Evolutionary conservation across 1,140 invertebrate species (phyloP).

Genomic region (Lucilia cuprina): DNA sequence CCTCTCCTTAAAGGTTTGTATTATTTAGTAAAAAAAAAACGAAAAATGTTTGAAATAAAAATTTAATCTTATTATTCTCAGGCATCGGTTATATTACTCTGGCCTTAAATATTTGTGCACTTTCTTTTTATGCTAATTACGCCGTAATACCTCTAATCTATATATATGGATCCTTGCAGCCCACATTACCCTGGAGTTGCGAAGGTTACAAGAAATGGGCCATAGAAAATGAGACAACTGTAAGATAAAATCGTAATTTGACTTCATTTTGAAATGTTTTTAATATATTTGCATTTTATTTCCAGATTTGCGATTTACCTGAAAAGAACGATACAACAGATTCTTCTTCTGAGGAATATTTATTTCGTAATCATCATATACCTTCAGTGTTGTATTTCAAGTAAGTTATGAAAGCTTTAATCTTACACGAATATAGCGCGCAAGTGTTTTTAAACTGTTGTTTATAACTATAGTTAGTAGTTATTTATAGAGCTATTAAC

Average conservation of each 20-base stretch:
- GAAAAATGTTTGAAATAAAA: background rate
- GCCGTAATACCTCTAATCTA: slow-evolving; percentile 50
- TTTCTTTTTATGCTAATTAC: slow-evolving; percentile 50
- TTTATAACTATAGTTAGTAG: no score
- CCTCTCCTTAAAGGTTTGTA: slow-evolving; percentile 52
- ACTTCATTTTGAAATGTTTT: no score
- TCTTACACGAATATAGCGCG: no score
- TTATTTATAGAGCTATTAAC: no score
- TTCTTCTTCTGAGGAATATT: background rate
- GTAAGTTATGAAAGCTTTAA: slow-evolving; percentile 37
- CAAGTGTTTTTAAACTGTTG: no score
- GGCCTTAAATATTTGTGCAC: slow-evolving; percentile 41
- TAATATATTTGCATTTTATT: no score
- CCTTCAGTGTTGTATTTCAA: slow-evolving; percentile 51
- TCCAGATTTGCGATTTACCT: background rate
- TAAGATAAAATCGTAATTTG: no score
- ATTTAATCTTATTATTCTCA: slow-evolving; percentile 18
- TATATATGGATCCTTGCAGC: slow-evolving; percentile 45
- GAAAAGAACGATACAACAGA: slow-evolving; percentile 21
- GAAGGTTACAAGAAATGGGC: slow-evolving; percentile 41
- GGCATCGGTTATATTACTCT: slow-evolving; percentile 55
- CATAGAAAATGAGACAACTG: no score
- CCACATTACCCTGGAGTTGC: slow-evolving; percentile 55
- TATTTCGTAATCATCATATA: slow-evolving; percentile 36
- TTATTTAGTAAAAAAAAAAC: background rate